These are phyloP conservation scores for Aelia acuminata DNA, from an alignment of 2,888 invertebrate genomes.

Conservation along the genomic window DNA sequence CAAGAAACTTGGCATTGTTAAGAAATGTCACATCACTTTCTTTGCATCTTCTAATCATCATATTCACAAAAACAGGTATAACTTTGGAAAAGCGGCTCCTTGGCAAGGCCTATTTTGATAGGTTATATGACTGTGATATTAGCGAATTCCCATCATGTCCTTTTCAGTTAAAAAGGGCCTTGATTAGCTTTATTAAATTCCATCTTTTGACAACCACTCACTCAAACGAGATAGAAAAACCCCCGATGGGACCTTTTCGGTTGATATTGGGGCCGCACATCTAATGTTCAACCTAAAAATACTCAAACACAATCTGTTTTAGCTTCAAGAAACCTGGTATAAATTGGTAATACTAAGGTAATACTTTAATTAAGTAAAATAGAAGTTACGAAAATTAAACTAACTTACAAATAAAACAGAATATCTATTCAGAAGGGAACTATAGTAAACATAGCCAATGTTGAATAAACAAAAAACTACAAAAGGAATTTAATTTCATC, in stretches of 20 bases:
- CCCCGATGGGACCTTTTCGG: no score
- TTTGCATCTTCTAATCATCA: not conserved
- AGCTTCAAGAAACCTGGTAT: not conserved
- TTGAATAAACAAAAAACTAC: not conserved
- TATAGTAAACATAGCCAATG: not conserved
- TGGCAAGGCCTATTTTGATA: no score
- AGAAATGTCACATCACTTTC: not conserved
- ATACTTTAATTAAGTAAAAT: not conserved
- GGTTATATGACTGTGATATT: no score
- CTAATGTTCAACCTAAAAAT: no score
- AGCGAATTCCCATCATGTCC: no score
- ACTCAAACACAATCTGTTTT: not conserved
- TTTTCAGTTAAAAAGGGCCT: no score
- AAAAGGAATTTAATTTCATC: not conserved
- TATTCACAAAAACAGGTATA: no score
- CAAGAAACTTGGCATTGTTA: not conserved
- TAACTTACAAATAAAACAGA: not conserved
- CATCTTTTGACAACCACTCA: no score
- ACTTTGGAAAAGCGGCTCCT: no score
- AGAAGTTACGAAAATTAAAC: not conserved
- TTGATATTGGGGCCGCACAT: no score
- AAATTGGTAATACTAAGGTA: not conserved
- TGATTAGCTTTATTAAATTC: no score
- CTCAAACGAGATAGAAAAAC: no score
- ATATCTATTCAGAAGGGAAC: not conserved